phyloP scores from a whole-genome alignment of 2,888 invertebrate species.

The Liopterus haemorrhoidalis region DNA sequence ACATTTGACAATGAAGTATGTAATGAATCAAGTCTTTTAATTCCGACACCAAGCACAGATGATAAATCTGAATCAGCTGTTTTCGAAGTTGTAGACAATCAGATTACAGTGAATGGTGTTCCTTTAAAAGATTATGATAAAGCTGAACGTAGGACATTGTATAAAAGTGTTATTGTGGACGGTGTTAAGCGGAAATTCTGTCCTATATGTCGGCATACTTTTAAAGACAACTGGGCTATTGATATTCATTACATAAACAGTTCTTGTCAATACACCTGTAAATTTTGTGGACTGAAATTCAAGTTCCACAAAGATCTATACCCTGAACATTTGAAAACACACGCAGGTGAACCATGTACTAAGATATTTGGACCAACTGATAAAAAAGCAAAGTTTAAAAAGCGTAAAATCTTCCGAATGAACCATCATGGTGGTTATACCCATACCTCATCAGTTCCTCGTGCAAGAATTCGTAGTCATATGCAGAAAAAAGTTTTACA shows the following conservation, averaged over 20 bases:
- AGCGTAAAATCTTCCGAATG: no score
- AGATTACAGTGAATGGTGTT: constrained; percentile 38
- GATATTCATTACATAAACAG: constrained; percentile 44
- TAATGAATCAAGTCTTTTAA: constrained; percentile 34
- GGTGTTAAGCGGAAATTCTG: constrained; percentile 42
- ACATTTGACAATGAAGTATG: no score
- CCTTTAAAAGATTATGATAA: constrained; percentile 41
- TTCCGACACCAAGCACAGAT: constrained; percentile 27
- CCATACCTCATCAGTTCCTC: no score
- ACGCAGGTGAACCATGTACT: constrained; percentile 14
- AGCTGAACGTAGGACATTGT: constrained; percentile 41
- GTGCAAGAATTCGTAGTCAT: no score
- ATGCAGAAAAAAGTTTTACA: constrained; percentile 25
- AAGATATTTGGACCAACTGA: constrained; percentile 17
- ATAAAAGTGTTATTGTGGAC: constrained; percentile 41
- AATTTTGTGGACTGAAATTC: constrained; percentile 36
- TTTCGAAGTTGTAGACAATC: constrained; percentile 12
- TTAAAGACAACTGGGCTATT: constrained; percentile 47
- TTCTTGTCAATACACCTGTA: constrained; percentile 44
- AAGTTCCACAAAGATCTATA: constrained; percentile 15
- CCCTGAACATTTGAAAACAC: constrained; percentile 10
- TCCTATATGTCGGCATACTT: constrained; percentile 43
- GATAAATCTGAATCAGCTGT: neutral
- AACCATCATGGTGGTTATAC: no score
- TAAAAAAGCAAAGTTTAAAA: constrained; percentile 7